Base-by-base conservation (phyloP, 1,140 invertebrate genomes). In the Aphaenogaster rudis region DNA sequence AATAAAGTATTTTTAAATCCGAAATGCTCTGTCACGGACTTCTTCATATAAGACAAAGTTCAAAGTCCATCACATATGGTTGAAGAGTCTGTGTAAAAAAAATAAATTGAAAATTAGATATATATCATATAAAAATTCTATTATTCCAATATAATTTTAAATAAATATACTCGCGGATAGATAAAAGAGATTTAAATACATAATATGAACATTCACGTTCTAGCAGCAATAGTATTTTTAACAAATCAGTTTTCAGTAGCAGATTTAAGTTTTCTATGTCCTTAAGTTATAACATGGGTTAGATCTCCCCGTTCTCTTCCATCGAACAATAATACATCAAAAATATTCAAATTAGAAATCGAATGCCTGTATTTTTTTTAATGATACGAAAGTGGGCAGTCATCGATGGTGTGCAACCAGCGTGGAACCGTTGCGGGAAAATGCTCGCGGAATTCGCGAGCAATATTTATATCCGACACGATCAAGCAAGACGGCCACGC, bases 391-490 rank as follows among this genome's bases (percentile, higher is more conserved):
- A 42, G n/a, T 42, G 54, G 42, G 6, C 45, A 52, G 3, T 9
- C 45, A 15, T 54, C 28, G 13, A 67, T 9, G 15, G 42, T 48
- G 45, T n/a, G 4, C 9, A 36, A 54, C 17, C 11, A 3, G 28
- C 33, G n/a, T 13, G 36, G 11, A n/a, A 39, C 54, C 8, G 61
- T 54, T 33, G 11, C 9, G 42, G 7, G 74, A 59, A 72, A 45
- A 21, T 48, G n/a, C n/a, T 39, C 13, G 4, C 45, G 33, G 61
- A 45, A 74, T 84, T 61, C 17, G n/a, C n/a, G 13, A 84, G 5
- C 54, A 84, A 82, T 82, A 82, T 82, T 74, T 74, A 82, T 71
- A 48, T 82, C 80, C 42, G 28, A 72, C 39, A 11, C 21, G 66
- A 59, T 69, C 45, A 1, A 63, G 33, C 78, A 15, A 67, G 45